Evolutionary conservation across 1,140 invertebrate genomes (phyloP).

Genomic region (Lasioglossum albipes): DNA sequence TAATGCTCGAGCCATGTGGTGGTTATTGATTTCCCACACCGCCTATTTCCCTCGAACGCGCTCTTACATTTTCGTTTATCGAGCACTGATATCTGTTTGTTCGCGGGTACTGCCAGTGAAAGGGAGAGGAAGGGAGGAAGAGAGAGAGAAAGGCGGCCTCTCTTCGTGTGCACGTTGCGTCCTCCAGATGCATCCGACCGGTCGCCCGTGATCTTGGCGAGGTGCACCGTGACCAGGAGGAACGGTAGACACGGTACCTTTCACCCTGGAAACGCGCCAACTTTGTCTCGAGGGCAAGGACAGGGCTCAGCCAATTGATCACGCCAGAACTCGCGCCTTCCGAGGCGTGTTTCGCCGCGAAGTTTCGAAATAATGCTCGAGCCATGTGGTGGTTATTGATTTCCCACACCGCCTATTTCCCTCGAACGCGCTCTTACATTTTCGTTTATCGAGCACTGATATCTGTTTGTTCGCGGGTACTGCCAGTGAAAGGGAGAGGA

Average conservation of each 20-base stretch:
- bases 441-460: slow-evolving; percentile 16
- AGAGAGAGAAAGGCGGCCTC: too few relatives aligned
- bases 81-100: slow-evolving; percentile 28
- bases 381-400: slow-evolving; percentile 17
- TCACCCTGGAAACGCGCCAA: slow-evolving; percentile 60
- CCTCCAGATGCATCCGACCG: slow-evolving; percentile 14
- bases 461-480: slow-evolving; percentile 16
- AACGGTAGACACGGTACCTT: slow-evolving; percentile 37
- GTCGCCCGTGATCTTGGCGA: slow-evolving; percentile 57
- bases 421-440: slow-evolving; percentile 5
- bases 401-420: not conserved
- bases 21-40: slow-evolving; percentile 13
- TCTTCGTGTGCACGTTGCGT: not conserved
- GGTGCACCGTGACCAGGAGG: slow-evolving; percentile 29
- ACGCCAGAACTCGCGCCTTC: slow-evolving; percentile 5
- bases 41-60: not conserved
- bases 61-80: slow-evolving; percentile 19
- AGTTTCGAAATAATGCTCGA: not conserved
- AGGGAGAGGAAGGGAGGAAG: not conserved
- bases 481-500: not conserved
- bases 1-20: not conserved
- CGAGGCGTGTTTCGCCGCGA: not conserved
- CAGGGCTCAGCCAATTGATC: slow-evolving; percentile 38
- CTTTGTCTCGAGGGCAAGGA: slow-evolving; percentile 58
- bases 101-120: not conserved